A percentile compares a stretch with the other conserved stretches of the same genome.
These are phyloP conservation scores for Brachyhypopomus gauderio DNA, from an alignment of 2,113 vertebrate genomes.

Conservation along the genomic window DNA sequence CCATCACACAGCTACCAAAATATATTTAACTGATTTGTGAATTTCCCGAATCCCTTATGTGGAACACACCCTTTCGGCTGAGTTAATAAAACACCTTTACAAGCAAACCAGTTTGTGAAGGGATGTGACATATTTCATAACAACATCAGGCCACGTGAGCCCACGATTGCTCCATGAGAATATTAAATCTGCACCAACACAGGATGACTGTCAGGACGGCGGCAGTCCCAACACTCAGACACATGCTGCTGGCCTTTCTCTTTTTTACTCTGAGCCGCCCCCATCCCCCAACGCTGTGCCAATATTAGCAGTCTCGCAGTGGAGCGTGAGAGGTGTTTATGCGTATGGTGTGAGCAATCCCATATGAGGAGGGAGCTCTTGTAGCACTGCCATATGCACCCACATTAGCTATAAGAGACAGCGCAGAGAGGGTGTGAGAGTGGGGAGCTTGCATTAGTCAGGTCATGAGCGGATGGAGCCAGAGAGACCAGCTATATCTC, in stretches of 20 bases:
- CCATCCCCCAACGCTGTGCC: neutral
- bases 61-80: neutral
- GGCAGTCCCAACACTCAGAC: neutral
- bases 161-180: neutral
- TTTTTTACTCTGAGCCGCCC: neutral
- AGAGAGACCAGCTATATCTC: neutral
- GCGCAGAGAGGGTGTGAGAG: conserved; percentile 18
- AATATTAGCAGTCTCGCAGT: conserved; percentile 22
- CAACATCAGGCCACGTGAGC: neutral
- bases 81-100: neutral
- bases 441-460: neutral
- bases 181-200: conserved; percentile 24
- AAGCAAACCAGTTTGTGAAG: neutral
- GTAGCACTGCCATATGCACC: conserved; percentile 49
- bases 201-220: conserved; percentile 9
- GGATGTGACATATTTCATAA: neutral
- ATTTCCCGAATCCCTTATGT: neutral
- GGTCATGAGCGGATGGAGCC: neutral
- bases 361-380: conserved; percentile 48
- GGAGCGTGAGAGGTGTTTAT: conserved; percentile 44
- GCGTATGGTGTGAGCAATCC: conserved; percentile 50
- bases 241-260: conserved; percentile 6
- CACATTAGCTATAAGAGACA: neutral
- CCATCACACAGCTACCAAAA: neutral
- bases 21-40: neutral